Evolutionary conservation across 92 coral and sea anemone genomes (phyloP).

Genomic region (Siderastrea siderea): DNA sequence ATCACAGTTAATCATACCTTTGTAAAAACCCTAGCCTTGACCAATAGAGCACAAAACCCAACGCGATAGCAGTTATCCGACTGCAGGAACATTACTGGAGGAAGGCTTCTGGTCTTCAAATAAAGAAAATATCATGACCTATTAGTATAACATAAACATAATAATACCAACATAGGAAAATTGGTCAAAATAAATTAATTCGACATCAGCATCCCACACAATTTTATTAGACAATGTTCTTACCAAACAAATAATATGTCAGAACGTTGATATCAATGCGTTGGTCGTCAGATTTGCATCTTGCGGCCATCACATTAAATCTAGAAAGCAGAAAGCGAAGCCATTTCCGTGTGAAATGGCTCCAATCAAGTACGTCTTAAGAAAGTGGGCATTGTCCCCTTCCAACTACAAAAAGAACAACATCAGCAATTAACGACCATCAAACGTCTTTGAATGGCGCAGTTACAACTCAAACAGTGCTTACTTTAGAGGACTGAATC

Average conservation of each 20-base stretch:
- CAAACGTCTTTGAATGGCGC: not conserved
- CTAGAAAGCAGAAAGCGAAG: constrained; percentile 31
- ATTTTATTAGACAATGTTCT: not conserved
- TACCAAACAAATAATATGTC: constrained; percentile 1
- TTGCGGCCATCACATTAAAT: constrained; percentile 44
- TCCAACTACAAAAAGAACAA: not conserved
- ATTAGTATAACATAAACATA: not conserved
- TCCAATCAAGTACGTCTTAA: constrained; percentile 31
- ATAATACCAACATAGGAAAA: not conserved
- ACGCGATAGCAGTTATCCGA: constrained; percentile 66
- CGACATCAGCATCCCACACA: not conserved
- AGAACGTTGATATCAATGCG: constrained; percentile 15
- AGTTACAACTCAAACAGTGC: not conserved
- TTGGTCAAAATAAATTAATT: not conserved
- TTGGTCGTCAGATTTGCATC: constrained; percentile 43
- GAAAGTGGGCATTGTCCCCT: not conserved
- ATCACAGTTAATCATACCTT: constrained; percentile 21
- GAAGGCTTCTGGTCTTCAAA: constrained; percentile 37
- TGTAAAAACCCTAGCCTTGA: constrained; percentile 60
- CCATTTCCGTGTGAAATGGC: constrained; percentile 30
- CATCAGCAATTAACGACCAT: not conserved
- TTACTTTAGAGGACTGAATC: constrained; percentile 13
- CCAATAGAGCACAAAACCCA: constrained; percentile 62
- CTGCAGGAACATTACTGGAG: constrained; percentile 65
- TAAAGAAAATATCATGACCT: not conserved